Base-by-base conservation (phyloP, 1,140 invertebrate genomes). In the Trichomalopsis sarcophagae region DNA sequence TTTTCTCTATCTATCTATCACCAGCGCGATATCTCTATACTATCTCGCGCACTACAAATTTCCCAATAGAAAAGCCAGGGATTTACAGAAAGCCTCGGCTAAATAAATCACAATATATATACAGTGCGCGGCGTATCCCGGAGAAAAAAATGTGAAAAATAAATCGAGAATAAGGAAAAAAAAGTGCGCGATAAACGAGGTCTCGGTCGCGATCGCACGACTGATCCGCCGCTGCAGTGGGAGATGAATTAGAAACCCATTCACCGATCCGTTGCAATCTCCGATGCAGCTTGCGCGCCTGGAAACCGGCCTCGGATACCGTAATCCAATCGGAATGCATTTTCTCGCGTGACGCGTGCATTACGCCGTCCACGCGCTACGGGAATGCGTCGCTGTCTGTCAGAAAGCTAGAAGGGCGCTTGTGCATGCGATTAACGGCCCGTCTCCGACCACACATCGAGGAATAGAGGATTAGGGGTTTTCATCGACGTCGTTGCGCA, bases 241-340 rank as follows among this genome's bases (percentile, higher is more conserved):
- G 73, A 85, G 73, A 85, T 87, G 85, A 89, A 88, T 87, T 82
- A 85, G 71, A 76, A 40, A 77, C 23, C 85, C 87, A 89, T 89
- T 89, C 85, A 83, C 81, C 80, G 86, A 88, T 86, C 81, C 73
- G 30, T 44, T 44, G 62, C 40, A 44, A 44, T 44, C 40, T 44
- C 9, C 40, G 40, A 44, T 44, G 33, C 75, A 36, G 75, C 75
- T 27, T 21, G 13, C 74, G 74, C 44, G 23, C 44, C 23, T 78
- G 47, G 76, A 78, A 78, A 78, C 83, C 87, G 79, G 27, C 23
- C 30, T 2, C 69, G 86, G 84, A 84, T 55, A 87, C 82, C 87
- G 88, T 89, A 88, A 89, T 89, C 87, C 87, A 84, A 88, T 87
- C 86, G 89, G 88, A 89, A 90, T 89, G 88, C 85, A 87, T 90